phyloP scores from a whole-genome alignment of 2,797 vertebrate species.

The Tragelaphus eurycerus region DNA sequence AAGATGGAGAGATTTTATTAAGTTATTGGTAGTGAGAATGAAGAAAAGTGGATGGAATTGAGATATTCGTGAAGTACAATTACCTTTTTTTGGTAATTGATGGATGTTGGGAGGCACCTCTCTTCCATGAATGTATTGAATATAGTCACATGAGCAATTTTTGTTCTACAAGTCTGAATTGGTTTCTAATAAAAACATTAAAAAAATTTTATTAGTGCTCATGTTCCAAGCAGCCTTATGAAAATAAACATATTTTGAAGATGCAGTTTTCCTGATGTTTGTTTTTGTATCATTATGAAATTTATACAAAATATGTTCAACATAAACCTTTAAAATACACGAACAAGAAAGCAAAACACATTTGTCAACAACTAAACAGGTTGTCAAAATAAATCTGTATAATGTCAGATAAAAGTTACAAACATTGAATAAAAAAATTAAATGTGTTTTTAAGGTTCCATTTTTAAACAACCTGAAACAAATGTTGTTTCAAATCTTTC shows the following conservation, averaged over 20 bases:
- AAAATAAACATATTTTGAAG: constrained; percentile 21
- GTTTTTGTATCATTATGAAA: constrained; percentile 29
- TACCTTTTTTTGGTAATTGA: neutral
- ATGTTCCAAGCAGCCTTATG: neutral
- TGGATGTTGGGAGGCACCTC: neutral
- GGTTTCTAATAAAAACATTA: constrained; percentile 18
- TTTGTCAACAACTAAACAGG: constrained; percentile 5
- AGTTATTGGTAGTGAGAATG: neutral
- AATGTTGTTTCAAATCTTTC: constrained; percentile 40
- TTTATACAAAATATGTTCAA: constrained; percentile 36
- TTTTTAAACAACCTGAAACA: constrained; percentile 14
- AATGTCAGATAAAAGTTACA: constrained; percentile 44
- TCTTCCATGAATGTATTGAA: neutral
- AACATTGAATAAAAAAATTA: neutral
- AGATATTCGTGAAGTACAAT: neutral
- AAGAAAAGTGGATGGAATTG: neutral
- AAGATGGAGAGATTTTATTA: neutral
- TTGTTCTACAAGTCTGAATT: neutral
- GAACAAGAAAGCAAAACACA: constrained; percentile 20
- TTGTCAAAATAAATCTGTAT: constrained; percentile 63
- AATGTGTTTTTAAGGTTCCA: neutral
- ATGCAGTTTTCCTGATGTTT: constrained; percentile 21
- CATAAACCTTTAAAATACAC: constrained; percentile 47
- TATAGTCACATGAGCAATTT: neutral
- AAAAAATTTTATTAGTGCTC: neutral